Percentiles rank a stretch among this genome's conserved stretches.
Conservation (phyloP, 2,888 invertebrate species). For the Lumbricus terrestris region DNA sequence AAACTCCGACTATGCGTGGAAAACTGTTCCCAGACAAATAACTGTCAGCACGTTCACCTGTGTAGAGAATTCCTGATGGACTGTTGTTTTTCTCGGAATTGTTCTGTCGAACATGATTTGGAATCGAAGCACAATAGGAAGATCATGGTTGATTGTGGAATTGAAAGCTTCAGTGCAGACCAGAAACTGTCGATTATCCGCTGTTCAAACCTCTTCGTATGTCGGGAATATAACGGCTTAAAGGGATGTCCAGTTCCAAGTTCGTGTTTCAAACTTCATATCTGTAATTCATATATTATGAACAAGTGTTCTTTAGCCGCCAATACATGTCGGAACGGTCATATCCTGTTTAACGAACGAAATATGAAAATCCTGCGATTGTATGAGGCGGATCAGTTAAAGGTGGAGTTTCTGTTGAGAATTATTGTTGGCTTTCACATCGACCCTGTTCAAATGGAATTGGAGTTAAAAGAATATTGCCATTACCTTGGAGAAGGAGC, state of each 20-base stretch:
- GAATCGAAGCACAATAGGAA: not conserved
- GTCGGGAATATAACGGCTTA: not conserved
- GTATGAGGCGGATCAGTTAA: not conserved
- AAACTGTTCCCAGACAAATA: not conserved
- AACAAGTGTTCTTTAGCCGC: not conserved
- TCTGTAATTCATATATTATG: not conserved
- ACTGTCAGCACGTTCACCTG: not conserved
- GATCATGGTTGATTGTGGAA: not conserved
- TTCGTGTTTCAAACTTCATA: not conserved
- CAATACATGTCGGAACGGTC: not conserved
- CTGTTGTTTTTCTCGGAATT: not conserved
- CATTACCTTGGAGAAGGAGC: no score
- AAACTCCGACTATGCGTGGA: not conserved
- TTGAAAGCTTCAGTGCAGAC: not conserved
- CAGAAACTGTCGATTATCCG: not conserved
- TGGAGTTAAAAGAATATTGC: not conserved
- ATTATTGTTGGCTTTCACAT: not conserved
- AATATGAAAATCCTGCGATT: not conserved
- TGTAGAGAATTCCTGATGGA: not conserved
- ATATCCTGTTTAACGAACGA: not conserved
- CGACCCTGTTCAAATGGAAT: not conserved
- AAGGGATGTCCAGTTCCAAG: not conserved
- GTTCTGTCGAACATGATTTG: not conserved
- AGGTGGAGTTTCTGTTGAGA: not conserved
- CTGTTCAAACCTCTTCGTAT: not conserved